Conservation (phyloP, 2,113 vertebrate species). For the Helogale parvula region DNA sequence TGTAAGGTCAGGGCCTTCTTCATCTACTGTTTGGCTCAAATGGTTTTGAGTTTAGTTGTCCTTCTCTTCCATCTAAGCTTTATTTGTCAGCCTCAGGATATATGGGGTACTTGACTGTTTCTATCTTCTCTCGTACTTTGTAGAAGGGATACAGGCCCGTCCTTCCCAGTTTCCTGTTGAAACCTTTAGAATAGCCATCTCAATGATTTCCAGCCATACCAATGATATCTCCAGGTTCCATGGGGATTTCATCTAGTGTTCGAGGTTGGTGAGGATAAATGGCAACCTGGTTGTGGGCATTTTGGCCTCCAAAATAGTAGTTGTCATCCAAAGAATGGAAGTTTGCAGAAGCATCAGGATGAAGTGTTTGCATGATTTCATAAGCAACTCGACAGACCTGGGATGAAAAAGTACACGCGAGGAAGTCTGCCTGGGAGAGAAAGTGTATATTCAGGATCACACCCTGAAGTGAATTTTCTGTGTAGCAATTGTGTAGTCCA, state of each 20-base stretch:
- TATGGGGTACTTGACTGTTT: slow-evolving; percentile 97
- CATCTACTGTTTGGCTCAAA: slow-evolving; percentile 74
- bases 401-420: slow-evolving; percentile 98
- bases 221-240: slow-evolving; percentile 97
- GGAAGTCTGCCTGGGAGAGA: slow-evolving; percentile 97
- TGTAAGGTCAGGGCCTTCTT: slow-evolving; percentile 76
- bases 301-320: slow-evolving; percentile 99
- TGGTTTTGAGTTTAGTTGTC: slow-evolving; percentile 64
- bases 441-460: slow-evolving; percentile 99
- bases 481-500: slow-evolving; percentile 97
- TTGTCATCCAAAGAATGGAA: slow-evolving; percentile 99
- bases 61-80: slow-evolving; percentile 67
- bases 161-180: slow-evolving; percentile 97
- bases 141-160: slow-evolving; percentile 98
- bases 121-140: slow-evolving; percentile 98
- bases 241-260: slow-evolving; percentile 94
- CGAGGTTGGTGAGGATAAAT: slow-evolving; percentile 95
- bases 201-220: slow-evolving; percentile 99
- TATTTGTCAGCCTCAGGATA: slow-evolving; percentile 98
- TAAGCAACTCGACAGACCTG: slow-evolving; percentile 99
- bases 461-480: slow-evolving; percentile 96
- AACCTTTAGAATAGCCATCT: slow-evolving; percentile 98
- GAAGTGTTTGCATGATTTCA: slow-evolving; percentile 99
- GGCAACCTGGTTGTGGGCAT: slow-evolving; percentile 98
- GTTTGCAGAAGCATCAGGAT: slow-evolving; percentile 96